Evolutionary conservation across 1,140 invertebrate species (phyloP).

Genomic region (Drosophila funebris): DNA sequence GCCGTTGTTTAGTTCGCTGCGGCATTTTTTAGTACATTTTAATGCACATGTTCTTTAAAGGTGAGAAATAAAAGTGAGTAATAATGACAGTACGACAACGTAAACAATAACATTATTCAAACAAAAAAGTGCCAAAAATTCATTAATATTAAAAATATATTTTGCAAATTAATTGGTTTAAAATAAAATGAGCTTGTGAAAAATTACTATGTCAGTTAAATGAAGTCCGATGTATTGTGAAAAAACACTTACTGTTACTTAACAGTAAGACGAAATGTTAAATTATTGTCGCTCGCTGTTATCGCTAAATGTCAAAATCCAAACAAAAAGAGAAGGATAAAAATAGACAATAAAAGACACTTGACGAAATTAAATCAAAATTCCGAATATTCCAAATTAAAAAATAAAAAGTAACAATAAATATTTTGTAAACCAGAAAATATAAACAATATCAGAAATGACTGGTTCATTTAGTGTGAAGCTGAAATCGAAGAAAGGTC

Average conservation of each 20-base stretch:
- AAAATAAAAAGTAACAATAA: not conserved
- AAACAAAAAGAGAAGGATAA: conserved; percentile 25
- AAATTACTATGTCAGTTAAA: too few relatives aligned
- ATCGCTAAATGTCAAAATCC: conserved; percentile 11
- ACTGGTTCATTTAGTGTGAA: conserved; percentile 84
- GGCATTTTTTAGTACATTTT: not conserved
- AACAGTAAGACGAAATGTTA: conserved; percentile 3
- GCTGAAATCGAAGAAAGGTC: conserved; percentile 90
- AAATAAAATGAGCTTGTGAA: too few relatives aligned
- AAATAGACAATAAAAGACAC: conserved; percentile 34
- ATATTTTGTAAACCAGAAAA: conserved; percentile 4
- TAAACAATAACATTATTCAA: too few relatives aligned
- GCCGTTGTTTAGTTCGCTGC: too few relatives aligned
- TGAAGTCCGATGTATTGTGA: too few relatives aligned
- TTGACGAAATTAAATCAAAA: conserved; percentile 37
- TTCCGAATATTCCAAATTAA: conserved; percentile 1
- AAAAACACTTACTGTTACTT: too few relatives aligned
- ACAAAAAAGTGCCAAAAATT: too few relatives aligned
- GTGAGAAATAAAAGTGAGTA: too few relatives aligned
- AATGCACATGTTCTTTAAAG: too few relatives aligned
- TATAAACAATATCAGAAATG: conserved; percentile 44
- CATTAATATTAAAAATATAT: too few relatives aligned
- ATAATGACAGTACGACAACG: too few relatives aligned
- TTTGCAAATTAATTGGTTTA: too few relatives aligned
- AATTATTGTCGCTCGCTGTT: not conserved